Evolutionary conservation across 2,888 invertebrate genomes (phyloP), one percentile per base, ranked within the genome.

Genomic region (Hirtodrosophila histrioides): DNA sequence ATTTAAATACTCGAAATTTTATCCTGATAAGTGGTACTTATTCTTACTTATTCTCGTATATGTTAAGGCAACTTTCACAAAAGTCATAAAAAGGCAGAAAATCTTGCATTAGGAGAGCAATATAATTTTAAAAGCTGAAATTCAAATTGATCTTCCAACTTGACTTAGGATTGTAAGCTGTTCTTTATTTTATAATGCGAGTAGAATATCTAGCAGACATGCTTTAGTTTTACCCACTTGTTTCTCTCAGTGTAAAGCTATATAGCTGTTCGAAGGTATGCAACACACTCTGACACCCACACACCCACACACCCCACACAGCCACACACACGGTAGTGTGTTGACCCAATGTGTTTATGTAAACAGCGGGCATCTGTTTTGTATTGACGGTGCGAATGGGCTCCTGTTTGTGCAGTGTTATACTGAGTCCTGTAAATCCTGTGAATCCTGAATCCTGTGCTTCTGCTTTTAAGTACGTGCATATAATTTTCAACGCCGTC

Each of bases 381-480:
- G 45, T 73, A 77, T 77, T 56, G 58, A 60, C 63, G 76, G 64
- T 71, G 72, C 55, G 43, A 76, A 71, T 70, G 60, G 35, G 31
- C 54, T 45, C 10, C 53, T 51, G 56, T 37, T 49, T 44, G 43
- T 46, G 46, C 43, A 11, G 17, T 56, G 50, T 24, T 40, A 5
- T 39, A 0, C 35, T 35, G 40, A 39, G 29, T 36, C 23, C 44
- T 45, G 37, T 27, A 37, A 54, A 54, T 36, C 44, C 54, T 49
- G 41, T 60, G 33, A 33, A 50, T 36, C 31, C 31, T 43, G 51
- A 29, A 39, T 43, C 36, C 37, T 36, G 49, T 43, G 27, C 40
- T 36, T 44, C 86, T 81, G 81, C 56, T 74, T 82, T 85, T 83
- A 87, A 85, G 83, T 87, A 81, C 82, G 76, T 82, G 83, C 69